These are phyloP conservation scores for Chelonus formosanus DNA, from an alignment of 2,888 invertebrate genomes.

Conservation along the genomic window DNA sequence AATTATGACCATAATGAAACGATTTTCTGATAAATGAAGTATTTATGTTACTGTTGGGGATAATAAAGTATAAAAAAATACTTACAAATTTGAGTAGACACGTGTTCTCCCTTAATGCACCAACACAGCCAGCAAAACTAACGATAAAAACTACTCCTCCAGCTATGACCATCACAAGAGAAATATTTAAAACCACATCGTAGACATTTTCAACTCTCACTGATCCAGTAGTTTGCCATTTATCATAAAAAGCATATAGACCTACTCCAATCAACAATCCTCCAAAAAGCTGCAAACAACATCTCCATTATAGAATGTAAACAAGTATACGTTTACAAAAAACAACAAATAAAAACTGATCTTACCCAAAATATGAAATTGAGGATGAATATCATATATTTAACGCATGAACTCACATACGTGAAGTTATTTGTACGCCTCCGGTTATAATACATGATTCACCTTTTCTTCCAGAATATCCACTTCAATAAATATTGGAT, in stretches of 20 bases:
- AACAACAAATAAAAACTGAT: slow-evolving; percentile 42
- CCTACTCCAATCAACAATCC: slow-evolving; percentile 87
- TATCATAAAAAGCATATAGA: slow-evolving; percentile 90
- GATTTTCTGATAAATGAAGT: not conserved
- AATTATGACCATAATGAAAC: too few species aligned
- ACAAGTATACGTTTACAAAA: slow-evolving; percentile 5
- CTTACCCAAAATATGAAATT: slow-evolving; percentile 93
- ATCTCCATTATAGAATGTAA: slow-evolving; percentile 39
- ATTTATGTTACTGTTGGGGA: not conserved
- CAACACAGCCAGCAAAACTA: slow-evolving; percentile 93
- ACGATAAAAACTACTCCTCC: slow-evolving; percentile 92
- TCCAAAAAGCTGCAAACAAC: slow-evolving; percentile 78
- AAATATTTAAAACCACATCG: slow-evolving; percentile 89
- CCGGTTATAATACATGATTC: slow-evolving; percentile 63
- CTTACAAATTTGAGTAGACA: slow-evolving; percentile 90
- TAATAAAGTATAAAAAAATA: slow-evolving; percentile 42
- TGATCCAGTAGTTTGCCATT: slow-evolving; percentile 88
- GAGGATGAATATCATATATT: slow-evolving; percentile 88
- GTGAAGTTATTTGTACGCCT: slow-evolving; percentile 78
- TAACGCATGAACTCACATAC: slow-evolving; percentile 86
- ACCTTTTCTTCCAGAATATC: not conserved
- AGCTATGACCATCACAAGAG: slow-evolving; percentile 87
- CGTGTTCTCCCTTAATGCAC: slow-evolving; percentile 89
- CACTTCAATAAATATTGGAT: slow-evolving; percentile 2
- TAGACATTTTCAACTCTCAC: slow-evolving; percentile 87